Conservation (phyloP, 2,888 invertebrate species). For the Morpho achilles region DNA sequence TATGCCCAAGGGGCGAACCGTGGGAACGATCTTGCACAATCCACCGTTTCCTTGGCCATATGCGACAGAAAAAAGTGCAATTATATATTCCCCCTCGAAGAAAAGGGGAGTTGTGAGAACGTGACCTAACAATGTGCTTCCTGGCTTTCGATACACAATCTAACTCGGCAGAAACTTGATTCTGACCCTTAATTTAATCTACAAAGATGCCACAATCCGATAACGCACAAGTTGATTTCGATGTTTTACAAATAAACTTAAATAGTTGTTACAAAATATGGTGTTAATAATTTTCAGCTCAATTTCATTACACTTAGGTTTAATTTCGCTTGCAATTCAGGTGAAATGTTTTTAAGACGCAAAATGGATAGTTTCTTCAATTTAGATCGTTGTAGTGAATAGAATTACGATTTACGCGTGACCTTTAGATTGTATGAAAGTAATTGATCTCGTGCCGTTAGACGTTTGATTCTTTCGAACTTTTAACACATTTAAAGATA, state of each 20-base stretch:
- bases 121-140: conserved; percentile 79
- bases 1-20: conserved; percentile 73
- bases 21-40: conserved; percentile 76
- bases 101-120: conserved; percentile 79
- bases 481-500: conserved; percentile 8
- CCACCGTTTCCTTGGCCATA: conserved; percentile 76
- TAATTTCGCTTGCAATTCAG: conserved; percentile 24
- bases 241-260: conserved; percentile 56
- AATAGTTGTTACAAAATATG: conserved; percentile 44
- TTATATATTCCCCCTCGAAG: conserved; percentile 78
- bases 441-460: conserved; percentile 52
- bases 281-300: conserved; percentile 33
- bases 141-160: conserved; percentile 74
- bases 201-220: conserved; percentile 51
- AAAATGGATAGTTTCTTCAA: conserved; percentile 57
- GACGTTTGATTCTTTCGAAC: conserved; percentile 6
- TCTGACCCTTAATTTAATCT: conserved; percentile 49
- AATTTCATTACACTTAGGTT: conserved; percentile 29
- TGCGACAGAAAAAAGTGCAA: conserved; percentile 80
- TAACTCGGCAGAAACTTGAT: conserved; percentile 45
- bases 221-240: conserved; percentile 41
- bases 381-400: conserved; percentile 61
- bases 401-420: conserved; percentile 74
- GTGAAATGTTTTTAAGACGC: conserved; percentile 34
- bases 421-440: conserved; percentile 76